Base-by-base conservation (phyloP, 1,140 invertebrate genomes). In the Calliopsis andreniformis region DNA sequence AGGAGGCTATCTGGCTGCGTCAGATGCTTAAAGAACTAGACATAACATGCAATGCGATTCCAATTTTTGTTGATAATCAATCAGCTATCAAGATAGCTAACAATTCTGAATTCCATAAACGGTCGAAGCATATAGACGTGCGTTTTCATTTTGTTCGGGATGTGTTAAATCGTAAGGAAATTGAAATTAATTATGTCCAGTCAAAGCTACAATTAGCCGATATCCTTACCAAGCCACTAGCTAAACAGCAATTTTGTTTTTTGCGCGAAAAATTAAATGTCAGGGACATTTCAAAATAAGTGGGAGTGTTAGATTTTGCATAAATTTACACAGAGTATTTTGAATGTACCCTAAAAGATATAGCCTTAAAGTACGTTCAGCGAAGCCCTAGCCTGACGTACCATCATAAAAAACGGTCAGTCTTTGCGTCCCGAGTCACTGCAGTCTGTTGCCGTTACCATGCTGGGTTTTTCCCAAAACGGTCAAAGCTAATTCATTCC, bases 121-220 rank as follows among this genome's bases (percentile, higher is more conserved):
- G 47, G 39, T 51, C 58, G 1, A 71, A 71, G 8, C 69, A 71
- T 39, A 61, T 71, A 12, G 69, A 71, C n/a, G 20, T 71, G 0
- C 53, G 47, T 10, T 71, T 53, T 62, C 58, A 61, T 35, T 71
- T 71, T 25, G n/a, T 71, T 0, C 28, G 45, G 4, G 58, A 71
- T 25, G n/a, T 51, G 16, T 45, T 61, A 47, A 56, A 42, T 16
- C n/a, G 16, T 6, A 56, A 56, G 16, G 45, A 58, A 30, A 61
- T 71, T 51, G 20, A 49, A 23, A 39, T 71, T 25, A 61, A 16
- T 35, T 71, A 71, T 28, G 47, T 71, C 7, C 23, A 61, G 23
- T 32, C 58, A 39, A 61, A 71, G 23, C 18, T 32, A 6, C 69
- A 71, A 53, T n/a, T 71, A 4, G 69, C 69, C 18, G 58, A 71